These are phyloP conservation scores for Bothrops jararaca DNA, from an alignment of 2,113 vertebrate genomes.

Conservation along the genomic window DNA sequence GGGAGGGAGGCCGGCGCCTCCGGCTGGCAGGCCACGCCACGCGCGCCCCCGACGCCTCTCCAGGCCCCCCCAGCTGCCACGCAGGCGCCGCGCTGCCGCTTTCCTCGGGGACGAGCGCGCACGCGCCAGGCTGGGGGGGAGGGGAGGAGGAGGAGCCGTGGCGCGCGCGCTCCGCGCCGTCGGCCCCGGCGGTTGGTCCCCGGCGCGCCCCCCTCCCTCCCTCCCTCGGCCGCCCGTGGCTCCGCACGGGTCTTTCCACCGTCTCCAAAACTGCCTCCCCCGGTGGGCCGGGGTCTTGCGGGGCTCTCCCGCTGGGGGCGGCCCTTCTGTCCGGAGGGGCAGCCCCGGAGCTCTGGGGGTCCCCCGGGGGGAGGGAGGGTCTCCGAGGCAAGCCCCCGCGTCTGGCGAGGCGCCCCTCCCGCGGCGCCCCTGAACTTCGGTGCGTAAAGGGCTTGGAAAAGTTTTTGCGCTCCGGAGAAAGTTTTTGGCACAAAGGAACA, in stretches of 20 bases:
- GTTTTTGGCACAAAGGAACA: not conserved
- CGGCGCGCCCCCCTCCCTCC: too few species aligned
- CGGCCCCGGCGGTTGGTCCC: not conserved
- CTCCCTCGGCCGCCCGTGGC: too few species aligned
- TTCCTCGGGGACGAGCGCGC: not conserved
- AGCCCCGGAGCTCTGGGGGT: too few species aligned
- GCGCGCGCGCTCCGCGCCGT: not conserved
- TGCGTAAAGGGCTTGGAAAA: not conserved
- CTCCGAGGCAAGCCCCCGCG: not conserved
- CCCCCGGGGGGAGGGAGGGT: not conserved
- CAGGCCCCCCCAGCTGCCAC: not conserved
- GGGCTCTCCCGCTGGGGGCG: not conserved
- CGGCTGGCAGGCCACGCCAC: not conserved
- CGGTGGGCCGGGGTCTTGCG: not conserved
- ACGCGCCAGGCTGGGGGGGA: not conserved
- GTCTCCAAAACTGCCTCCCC: not conserved
- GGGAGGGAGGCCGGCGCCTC: not conserved
- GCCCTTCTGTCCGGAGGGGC: not conserved
- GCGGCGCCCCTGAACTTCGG: not conserved
- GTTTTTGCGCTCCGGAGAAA: not conserved
- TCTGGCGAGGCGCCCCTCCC: too few species aligned
- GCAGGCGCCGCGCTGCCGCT: slow-evolving; percentile 38
- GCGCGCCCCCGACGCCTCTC: not conserved
- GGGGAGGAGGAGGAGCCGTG: not conserved
- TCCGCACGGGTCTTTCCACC: too few species aligned